These are phyloP conservation scores for Etheostoma perlongum DNA, from an alignment of 2,797 vertebrate genomes.

Conservation along the genomic window DNA sequence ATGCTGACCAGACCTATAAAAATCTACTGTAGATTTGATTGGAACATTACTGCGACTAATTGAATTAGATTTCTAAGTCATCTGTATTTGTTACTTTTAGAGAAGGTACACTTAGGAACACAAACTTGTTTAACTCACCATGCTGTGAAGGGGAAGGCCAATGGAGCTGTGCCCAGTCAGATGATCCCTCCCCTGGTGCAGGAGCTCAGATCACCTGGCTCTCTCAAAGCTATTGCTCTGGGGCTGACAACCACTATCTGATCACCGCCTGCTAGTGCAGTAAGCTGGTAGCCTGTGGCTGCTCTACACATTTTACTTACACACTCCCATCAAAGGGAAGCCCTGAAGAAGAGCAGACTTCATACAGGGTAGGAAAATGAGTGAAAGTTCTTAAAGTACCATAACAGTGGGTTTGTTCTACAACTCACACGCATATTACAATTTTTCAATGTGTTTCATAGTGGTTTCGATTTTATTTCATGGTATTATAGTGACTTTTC, in stretches of 20 bases:
- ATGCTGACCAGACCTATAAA: too few relatives aligned
- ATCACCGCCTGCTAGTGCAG: slow-evolving; percentile 28
- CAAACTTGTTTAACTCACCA: not conserved
- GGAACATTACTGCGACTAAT: not conserved
- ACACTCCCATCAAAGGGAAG: slow-evolving; percentile 5
- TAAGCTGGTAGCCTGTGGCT: slow-evolving; percentile 20
- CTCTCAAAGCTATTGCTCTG: not conserved
- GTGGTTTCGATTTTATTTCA: not conserved
- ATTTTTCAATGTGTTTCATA: not conserved
- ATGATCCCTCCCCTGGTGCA: slow-evolving; percentile 21
- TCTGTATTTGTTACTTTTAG: not conserved
- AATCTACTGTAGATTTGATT: not conserved
- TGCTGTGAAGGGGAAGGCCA: not conserved
- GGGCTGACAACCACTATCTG: slow-evolving; percentile 27
- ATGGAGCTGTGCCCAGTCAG: slow-evolving; percentile 17
- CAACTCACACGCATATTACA: not conserved
- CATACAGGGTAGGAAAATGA: too few relatives aligned
- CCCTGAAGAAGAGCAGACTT: not conserved
- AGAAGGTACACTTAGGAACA: not conserved
- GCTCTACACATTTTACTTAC: not conserved
- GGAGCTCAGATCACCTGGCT: slow-evolving; percentile 30
- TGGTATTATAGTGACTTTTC: not conserved
- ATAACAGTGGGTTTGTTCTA: too few relatives aligned
- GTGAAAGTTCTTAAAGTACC: not conserved
- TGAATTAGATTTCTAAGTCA: too few relatives aligned